Base-by-base conservation (phyloP, 2,797 vertebrate species). In the Uromys caudimaculatus region DNA sequence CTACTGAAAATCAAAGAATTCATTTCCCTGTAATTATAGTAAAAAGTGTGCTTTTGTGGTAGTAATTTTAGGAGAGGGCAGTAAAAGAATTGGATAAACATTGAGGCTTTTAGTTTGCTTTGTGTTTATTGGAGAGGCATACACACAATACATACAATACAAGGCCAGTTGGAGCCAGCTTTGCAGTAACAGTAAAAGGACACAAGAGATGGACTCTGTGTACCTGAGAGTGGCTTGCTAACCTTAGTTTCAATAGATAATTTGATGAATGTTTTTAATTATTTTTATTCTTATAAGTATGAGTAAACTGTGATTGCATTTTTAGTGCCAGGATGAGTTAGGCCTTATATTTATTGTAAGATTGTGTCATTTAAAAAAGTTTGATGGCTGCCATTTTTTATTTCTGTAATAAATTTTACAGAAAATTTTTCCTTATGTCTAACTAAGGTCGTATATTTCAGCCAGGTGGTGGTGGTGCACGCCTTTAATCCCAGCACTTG, bases 371-470 rank as follows among this genome's bases (percentile, higher is more conserved):
- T 78, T 21, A 78, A 58, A 58, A 82, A 69, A 38, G 41, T 6
- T 41, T 9, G 21, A 23, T 58, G 29, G 2, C 23, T 87, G 81
- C 78, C 78, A 35, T 23, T 13, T 91, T 91, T 82, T 73, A 89
- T 79, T 89, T 89, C 38, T 89, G n/a, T 88, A 75, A 87, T 60
- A 95, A 93, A 93, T 94, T n/a, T 91, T 89, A 89, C 3, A 85
- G 73, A 81, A 96, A 86, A 56, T 91, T 73, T 93, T 95, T 92
- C 32, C 16, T 83, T 92, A 58, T 87, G 60, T 71, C n/a, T n/a
- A n/a, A n/a, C 78, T 95, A 12, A 94, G 60, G 47, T 95, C 44
- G 91, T 10, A 62, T 94, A 64, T 84, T 94, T 92, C 41, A 44
- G 10, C 56, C 24, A 41, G 27, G 58, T 10, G 9, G 41, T 32